phyloP scores from a whole-genome alignment of 92 coral and sea anemone genomes.

The Desmophyllum pertusum region DNA sequence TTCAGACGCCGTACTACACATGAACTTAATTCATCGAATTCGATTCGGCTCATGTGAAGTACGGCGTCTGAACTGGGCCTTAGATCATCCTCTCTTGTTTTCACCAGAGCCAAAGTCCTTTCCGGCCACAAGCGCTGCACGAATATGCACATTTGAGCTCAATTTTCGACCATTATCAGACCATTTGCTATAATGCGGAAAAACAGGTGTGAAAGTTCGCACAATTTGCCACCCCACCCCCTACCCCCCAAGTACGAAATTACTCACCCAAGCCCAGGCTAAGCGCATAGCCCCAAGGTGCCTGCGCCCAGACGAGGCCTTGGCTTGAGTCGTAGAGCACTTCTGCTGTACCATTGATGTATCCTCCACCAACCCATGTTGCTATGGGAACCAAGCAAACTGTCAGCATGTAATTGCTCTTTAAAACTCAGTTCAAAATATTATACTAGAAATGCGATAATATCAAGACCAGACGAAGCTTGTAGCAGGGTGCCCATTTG shows the following conservation, averaged over 20 bases:
- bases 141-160: neutral
- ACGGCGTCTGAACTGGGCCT: too few species aligned
- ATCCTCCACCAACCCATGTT: constrained; percentile 97
- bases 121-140: neutral
- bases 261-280: constrained; percentile 69
- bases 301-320: constrained; percentile 80
- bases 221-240: neutral
- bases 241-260: neutral
- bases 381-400: constrained; percentile 43
- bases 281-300: constrained; percentile 81
- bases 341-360: constrained; percentile 91
- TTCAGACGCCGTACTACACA: too few species aligned
- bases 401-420: neutral
- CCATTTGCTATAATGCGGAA: neutral
- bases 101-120: too few species aligned
- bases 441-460: too few species aligned
- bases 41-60: too few species aligned
- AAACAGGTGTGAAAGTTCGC: neutral
- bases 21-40: too few species aligned
- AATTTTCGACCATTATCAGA: neutral
- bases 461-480: too few species aligned
- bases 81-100: too few species aligned
- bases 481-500: too few species aligned
- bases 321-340: constrained; percentile 52
- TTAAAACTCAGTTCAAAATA: too few species aligned